A percentile compares a stretch with the other conserved stretches of the same genome.
phyloP scores from a whole-genome alignment of 2,888 invertebrate genomes.

The Petrolisthes cinctipes region DNA sequence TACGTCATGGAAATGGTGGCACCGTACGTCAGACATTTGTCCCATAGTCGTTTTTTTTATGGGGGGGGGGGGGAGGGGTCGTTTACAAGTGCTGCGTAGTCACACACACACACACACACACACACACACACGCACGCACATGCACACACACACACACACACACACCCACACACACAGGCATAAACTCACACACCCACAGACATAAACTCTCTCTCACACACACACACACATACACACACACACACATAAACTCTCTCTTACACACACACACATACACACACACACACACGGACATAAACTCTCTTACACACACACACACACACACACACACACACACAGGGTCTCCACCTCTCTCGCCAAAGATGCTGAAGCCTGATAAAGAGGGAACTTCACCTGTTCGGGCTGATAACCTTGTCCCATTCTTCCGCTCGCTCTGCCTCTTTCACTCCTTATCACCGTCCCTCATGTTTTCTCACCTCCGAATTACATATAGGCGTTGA shows the following conservation, averaged over 20 bases:
- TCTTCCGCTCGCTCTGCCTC: slow-evolving; percentile 2
- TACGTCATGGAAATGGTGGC: too few relatives aligned
- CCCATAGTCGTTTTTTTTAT: too few relatives aligned
- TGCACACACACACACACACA: background rate
- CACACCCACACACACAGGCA: slow-evolving; percentile 10
- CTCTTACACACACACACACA: background rate
- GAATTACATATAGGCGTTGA: too few relatives aligned
- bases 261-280: slow-evolving; percentile 12
- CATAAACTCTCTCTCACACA: slow-evolving; percentile 13
- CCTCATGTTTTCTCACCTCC: background rate
- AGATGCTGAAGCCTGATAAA: too few relatives aligned
- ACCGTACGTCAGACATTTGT: too few relatives aligned
- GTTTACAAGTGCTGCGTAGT: too few relatives aligned
- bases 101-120: slow-evolving; percentile 28
- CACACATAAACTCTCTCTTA: background rate
- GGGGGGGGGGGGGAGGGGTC: too few relatives aligned
- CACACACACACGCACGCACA: slow-evolving; percentile 12
- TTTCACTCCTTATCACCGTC: background rate
- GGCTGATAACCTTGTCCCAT: background rate
- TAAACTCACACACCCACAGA: background rate
- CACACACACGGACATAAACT: background rate
- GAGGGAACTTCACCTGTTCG: too few relatives aligned
- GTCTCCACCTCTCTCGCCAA: too few relatives aligned
- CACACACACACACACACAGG: slow-evolving; percentile 2
- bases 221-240: slow-evolving; percentile 27